These are phyloP conservation scores for Ceryle rudis DNA, from an alignment of 2,797 vertebrate genomes.

Conservation along the genomic window DNA sequence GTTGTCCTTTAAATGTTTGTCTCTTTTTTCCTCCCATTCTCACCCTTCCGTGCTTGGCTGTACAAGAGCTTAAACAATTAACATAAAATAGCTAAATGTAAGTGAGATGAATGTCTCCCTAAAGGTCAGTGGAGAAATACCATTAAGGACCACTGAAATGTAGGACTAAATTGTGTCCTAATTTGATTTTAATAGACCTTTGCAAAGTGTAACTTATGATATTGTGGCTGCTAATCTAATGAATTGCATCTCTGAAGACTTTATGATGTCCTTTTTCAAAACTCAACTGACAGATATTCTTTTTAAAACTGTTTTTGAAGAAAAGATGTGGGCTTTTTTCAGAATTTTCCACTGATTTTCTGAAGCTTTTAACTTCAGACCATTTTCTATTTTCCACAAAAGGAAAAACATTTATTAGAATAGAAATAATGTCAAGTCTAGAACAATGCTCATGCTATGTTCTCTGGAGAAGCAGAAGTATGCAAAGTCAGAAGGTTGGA, in stretches of 20 bases:
- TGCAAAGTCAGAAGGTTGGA: background rate
- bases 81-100: background rate
- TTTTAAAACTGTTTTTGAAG: background rate
- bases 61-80: background rate
- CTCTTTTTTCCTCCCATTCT: background rate
- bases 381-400: background rate
- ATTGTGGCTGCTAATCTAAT: background rate
- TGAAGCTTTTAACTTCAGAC: background rate
- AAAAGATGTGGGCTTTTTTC: background rate
- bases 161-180: background rate
- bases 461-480: background rate
- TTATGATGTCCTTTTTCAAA: background rate
- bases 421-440: background rate
- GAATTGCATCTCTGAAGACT: background rate
- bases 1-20: background rate
- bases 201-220: background rate
- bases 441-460: background rate
- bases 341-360: background rate
- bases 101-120: background rate
- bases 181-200: background rate
- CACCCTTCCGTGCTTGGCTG: background rate
- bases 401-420: background rate
- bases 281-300: background rate
- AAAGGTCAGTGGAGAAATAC: background rate
- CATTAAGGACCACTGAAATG: background rate